Base-by-base conservation (phyloP, 2,888 invertebrate genomes). In the Eupsilia transversa region DNA sequence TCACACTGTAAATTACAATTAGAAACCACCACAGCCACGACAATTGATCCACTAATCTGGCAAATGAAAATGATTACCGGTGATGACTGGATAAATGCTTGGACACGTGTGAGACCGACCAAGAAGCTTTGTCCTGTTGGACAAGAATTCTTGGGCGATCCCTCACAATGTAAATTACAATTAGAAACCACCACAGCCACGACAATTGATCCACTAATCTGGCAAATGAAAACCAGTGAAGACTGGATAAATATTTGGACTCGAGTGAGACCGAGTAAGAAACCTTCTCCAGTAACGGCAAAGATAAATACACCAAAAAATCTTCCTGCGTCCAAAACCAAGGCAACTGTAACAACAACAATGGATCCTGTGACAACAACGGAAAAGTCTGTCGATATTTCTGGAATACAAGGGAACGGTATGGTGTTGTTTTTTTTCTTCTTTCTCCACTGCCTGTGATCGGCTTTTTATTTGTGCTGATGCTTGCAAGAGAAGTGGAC, bases 41-140 rank as follows among this genome's bases (percentile, higher is more conserved):
- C 3, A 6, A 35, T 20, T 7, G 6, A 35, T 38, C 35, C 60
- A 43, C 43, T 7, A 9, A 0, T 14, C 7, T 7, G n/a, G 20
- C 6, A 52, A 33, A 35, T 7, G 27, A 27, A 60, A 76, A 59
- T 12, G 23, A 2, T 6, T 17, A 7, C n/a, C 2, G 23, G 3
- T 38, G 38, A 49, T 30, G 57, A 38, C 30, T 72, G 46, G 71
- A 38, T 17, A 33, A 30, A 30, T 10, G 14, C 14, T 30, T 59
- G 71, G 68, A 72, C 20, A 17, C 54, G 20, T 27, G 10, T 23
- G 20, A 68, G 43, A 56, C 71, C 71, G 5, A 71, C 76, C 3
- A 56, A 41, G 3, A 57, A 56, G 14, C 7, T 3, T 49, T 17
- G 35, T 35, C 27, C 17, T 5, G 33, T 33, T 20, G 27, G 27